Percentiles rank a stretch among this genome's conserved stretches.
phyloP scores from a whole-genome alignment of 2,113 vertebrate genomes.

The Pristiophorus japonicus region DNA sequence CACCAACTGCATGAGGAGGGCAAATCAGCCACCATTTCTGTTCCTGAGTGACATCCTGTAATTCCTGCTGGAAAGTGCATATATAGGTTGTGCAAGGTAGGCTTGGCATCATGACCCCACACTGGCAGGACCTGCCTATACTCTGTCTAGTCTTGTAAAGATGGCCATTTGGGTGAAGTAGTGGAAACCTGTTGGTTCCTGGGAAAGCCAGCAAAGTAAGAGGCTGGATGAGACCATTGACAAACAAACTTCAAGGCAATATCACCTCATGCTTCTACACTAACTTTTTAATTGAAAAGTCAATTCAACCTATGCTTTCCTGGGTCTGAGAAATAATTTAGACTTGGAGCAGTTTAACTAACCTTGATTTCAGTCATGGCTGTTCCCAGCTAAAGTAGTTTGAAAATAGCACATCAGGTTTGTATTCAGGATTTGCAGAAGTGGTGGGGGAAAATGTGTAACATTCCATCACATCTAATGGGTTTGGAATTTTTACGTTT shows the following conservation, averaged over 20 bases:
- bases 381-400: too few species aligned
- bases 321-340: not conserved
- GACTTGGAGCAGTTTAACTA: not conserved
- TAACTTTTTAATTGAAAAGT: too few species aligned
- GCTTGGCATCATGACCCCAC: not conserved
- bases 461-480: not conserved
- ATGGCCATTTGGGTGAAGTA: too few species aligned
- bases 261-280: too few species aligned
- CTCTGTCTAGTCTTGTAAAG: not conserved
- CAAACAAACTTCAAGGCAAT: not conserved
- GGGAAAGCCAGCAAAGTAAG: not conserved
- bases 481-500: too few species aligned
- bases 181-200: not conserved
- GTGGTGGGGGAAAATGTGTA: not conserved
- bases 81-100: not conserved
- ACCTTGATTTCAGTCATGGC: not conserved
- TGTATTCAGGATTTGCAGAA: not conserved
- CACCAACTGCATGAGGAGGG: too few species aligned
- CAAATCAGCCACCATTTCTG: not conserved
- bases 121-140: not conserved
- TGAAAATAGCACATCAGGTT: not conserved
- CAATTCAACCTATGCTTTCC: too few species aligned
- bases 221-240: not conserved
- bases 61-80: too few species aligned
- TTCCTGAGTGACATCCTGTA: not conserved